These are phyloP conservation scores for Lanistes nyassanus DNA, from an alignment of 1,140 invertebrate genomes.

Conservation along the genomic window DNA sequence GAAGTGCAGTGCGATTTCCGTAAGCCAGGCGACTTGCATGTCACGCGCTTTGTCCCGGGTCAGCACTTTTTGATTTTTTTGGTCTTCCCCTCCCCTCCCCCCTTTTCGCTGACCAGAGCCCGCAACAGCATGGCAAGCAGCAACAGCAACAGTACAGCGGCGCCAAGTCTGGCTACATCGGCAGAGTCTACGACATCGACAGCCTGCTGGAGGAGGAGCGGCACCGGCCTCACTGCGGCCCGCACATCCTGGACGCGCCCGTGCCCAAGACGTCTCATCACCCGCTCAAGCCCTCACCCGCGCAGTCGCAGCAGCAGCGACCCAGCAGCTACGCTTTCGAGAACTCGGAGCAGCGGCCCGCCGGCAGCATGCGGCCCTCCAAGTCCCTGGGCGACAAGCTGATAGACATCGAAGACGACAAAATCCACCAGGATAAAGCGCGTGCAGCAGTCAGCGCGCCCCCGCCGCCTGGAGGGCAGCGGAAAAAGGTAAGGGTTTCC, in stretches of 20 bases:
- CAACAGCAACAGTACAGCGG: conserved; percentile 36
- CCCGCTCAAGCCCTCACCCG: conserved; percentile 54
- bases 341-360: conserved; percentile 8
- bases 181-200: conserved; percentile 59
- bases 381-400: conserved; percentile 48
- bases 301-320: conserved; percentile 24
- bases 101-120: not conserved
- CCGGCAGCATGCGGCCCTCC: conserved; percentile 27
- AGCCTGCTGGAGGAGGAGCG: conserved; percentile 42
- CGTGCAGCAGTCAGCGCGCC: conserved; percentile 22
- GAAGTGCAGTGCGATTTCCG: too few relatives aligned
- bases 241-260: conserved; percentile 54
- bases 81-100: not conserved
- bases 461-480: conserved; percentile 21
- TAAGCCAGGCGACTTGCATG: too few relatives aligned
- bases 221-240: conserved; percentile 33
- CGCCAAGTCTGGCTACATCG: conserved; percentile 47
- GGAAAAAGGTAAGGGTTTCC: conserved; percentile 2
- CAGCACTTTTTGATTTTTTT: not conserved
- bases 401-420: conserved; percentile 52
- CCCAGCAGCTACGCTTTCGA: conserved; percentile 45
- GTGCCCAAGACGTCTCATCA: conserved; percentile 50
- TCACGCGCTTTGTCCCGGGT: too few relatives aligned
- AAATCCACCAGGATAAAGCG: conserved; percentile 22
- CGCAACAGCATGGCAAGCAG: conserved; percentile 30